These are phyloP conservation scores for Sarcophaga carnaria DNA, from an alignment of 2,888 invertebrate genomes.

Conservation along the genomic window DNA sequence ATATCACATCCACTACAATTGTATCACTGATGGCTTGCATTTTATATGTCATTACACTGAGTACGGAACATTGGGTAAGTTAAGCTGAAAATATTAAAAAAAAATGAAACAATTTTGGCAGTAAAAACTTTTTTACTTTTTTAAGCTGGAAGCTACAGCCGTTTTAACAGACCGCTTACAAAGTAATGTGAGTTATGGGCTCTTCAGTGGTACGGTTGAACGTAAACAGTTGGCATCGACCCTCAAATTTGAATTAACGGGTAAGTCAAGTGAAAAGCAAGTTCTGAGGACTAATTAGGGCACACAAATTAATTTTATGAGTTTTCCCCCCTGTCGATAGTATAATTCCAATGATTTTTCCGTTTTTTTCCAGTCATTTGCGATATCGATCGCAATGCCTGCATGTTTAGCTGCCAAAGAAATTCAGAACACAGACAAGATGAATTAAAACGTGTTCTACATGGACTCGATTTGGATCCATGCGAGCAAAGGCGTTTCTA, in stretches of 20 bases:
- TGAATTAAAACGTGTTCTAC: constrained; percentile 76
- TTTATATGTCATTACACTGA: constrained; percentile 70
- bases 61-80: constrained; percentile 73
- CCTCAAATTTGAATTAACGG: constrained; percentile 74
- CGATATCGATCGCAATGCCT: constrained; percentile 78
- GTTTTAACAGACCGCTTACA: constrained; percentile 64
- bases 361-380: constrained; percentile 78
- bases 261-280: constrained; percentile 72
- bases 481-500: constrained; percentile 57
- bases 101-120: neutral
- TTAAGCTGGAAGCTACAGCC: constrained; percentile 71
- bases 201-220: constrained; percentile 71
- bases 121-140: neutral
- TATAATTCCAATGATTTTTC: no score
- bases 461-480: constrained; percentile 68
- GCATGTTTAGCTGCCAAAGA: constrained; percentile 80
- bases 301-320: no score
- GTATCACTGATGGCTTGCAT: constrained; percentile 70
- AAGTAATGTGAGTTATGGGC: constrained; percentile 72
- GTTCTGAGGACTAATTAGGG: no score
- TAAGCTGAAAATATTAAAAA: constrained; percentile 9
- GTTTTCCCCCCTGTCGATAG: no score
- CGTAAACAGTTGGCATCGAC: constrained; percentile 71
- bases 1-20: constrained; percentile 70
- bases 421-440: constrained; percentile 72